Base-by-base conservation (phyloP, 2,888 invertebrate species). In the Pogonocherus hispidulus region DNA sequence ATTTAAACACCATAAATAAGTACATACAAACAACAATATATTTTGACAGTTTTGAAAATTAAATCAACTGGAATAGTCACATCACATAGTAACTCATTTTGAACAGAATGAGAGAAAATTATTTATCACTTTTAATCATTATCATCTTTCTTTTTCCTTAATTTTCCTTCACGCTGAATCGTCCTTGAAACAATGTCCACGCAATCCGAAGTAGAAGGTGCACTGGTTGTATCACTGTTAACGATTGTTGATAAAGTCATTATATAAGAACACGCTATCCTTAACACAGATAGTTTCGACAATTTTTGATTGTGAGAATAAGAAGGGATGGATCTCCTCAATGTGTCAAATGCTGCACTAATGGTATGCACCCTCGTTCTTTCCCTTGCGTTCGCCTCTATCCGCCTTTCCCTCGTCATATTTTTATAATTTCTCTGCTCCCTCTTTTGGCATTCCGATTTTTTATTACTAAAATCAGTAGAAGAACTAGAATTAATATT, bases 181-280 rank as follows among this genome's bases (percentile, higher is more conserved):
- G 96, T 96, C 72, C 91, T 90, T n/a, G 95, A 94, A n/a, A 96
- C 95, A 60, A 91, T 87, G 79, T 96, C 94, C 59, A 97, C 93
- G 84, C 95, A 96, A 11, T 92, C 90, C 1, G 92, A 87, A 37
- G 96, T 87, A 49, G 92, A 89, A 1, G 91, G 89, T 56, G 87
- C 88, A 22, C 37, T 66, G 2, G 16, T 35, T 6, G 55, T 49
- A 71, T 89, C 92, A 0, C 89, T 89, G 74, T 90, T 90, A 78
- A 94, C 91, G 79, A 94, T 89, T 74, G 92, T 89, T 54, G 94
- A 93, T 71, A 98, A 86, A 0, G 96, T 94, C 82, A 95, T 89
- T 71, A 98, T 97, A 86, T 98, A 98, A 69, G 95, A 94, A 84
- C 96, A 96, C 1, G 97, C 97, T 83, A 97, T 96, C 86, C 96